Evolutionary conservation across 2,888 invertebrate species (phyloP).

Genomic region (Scaptomyza tumidula): DNA sequence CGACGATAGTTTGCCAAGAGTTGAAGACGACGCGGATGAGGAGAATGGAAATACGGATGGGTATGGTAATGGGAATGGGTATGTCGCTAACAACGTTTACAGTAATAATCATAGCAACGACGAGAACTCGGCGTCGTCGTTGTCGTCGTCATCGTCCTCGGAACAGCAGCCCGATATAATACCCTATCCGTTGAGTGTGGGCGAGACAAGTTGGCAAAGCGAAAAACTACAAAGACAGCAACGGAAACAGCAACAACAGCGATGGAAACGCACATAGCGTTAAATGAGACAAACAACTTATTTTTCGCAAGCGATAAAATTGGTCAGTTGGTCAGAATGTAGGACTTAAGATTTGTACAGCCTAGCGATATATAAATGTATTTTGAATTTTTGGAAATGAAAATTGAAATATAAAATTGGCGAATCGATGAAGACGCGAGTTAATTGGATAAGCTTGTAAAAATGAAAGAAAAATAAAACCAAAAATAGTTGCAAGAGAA

Average conservation of each 20-base stretch:
- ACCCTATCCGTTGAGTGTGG: slow-evolving; percentile 78
- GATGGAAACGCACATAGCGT: slow-evolving; percentile 70
- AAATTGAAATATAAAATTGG: not conserved
- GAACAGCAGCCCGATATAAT: slow-evolving; percentile 81
- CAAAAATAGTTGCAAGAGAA: slow-evolving; percentile 30
- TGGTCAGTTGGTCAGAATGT: slow-evolving; percentile 31
- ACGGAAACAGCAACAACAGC: slow-evolving; percentile 37
- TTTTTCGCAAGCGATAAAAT: slow-evolving; percentile 52
- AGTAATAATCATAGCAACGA: slow-evolving; percentile 45
- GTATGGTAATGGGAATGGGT: slow-evolving; percentile 17
- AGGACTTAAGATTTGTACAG: slow-evolving; percentile 74
- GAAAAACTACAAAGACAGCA: slow-evolving; percentile 55
- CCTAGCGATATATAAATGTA: slow-evolving; percentile 65
- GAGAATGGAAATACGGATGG: not conserved
- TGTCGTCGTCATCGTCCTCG: slow-evolving; percentile 70
- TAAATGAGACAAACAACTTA: slow-evolving; percentile 29
- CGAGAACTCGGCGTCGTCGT: slow-evolving; percentile 67
- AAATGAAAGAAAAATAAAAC: slow-evolving; percentile 37
- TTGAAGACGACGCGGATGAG: slow-evolving; percentile 1
- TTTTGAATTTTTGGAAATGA: slow-evolving; percentile 30
- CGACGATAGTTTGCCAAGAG: slow-evolving; percentile 1
- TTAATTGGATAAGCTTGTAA: slow-evolving; percentile 66
- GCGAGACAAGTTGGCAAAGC: slow-evolving; percentile 65
- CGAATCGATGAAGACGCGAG: slow-evolving; percentile 1
- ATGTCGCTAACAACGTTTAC: slow-evolving; percentile 27